These are phyloP conservation scores for Lerista edwardsae DNA, from an alignment of 2,797 vertebrate species.

Conservation along the genomic window DNA sequence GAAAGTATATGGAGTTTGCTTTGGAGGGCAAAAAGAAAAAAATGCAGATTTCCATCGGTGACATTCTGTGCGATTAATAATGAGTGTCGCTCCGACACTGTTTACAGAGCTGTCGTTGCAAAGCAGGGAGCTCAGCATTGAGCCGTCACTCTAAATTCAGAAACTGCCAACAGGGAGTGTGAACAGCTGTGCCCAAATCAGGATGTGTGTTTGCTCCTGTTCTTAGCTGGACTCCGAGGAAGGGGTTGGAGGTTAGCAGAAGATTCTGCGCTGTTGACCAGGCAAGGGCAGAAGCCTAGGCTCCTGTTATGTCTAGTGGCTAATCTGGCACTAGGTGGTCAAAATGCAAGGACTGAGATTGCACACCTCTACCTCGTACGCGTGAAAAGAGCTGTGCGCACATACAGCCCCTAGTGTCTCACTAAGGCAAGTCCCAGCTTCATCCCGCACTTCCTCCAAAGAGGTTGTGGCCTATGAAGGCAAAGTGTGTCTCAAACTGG, in stretches of 20 bases:
- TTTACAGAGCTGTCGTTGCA: conserved; percentile 2
- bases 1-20: conserved; percentile 62
- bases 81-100: not conserved
- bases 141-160: conserved; percentile 7
- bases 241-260: not conserved
- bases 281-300: not conserved
- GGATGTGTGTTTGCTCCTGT: not conserved
- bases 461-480: too few species aligned
- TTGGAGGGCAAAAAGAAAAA: conserved; percentile 33
- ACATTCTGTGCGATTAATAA: not conserved
- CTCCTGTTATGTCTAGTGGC: not conserved
- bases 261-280: not conserved
- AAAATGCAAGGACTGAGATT: too few species aligned
- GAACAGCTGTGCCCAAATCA: not conserved
- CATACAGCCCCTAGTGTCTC: too few species aligned
- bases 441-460: too few species aligned
- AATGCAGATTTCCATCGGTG: conserved; percentile 34
- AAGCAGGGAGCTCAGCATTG: not conserved
- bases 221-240: not conserved
- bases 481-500: too few species aligned
- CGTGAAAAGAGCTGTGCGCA: too few species aligned
- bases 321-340: not conserved
- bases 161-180: not conserved
- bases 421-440: too few species aligned
- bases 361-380: too few species aligned